Evolutionary conservation across 2,113 vertebrate species (phyloP).

Genomic region (Forbesichthys agassizii): DNA sequence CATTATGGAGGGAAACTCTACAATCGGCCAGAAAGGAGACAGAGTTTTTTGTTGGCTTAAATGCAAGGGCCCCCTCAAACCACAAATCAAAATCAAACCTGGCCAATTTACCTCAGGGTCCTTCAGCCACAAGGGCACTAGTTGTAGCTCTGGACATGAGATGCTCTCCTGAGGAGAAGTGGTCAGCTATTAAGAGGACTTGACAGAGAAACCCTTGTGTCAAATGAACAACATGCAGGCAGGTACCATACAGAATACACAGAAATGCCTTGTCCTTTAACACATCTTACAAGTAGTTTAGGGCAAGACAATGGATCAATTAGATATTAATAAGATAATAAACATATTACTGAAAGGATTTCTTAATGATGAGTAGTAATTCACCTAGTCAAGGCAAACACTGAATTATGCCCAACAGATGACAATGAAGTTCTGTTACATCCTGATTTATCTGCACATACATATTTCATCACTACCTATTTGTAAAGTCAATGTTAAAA

Average conservation of each 20-base stretch:
- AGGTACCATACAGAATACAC: slow-evolving; percentile 22
- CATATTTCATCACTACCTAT: slow-evolving; percentile 3
- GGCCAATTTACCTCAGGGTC: slow-evolving; percentile 50
- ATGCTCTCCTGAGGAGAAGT: slow-evolving; percentile 47
- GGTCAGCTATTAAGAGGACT: slow-evolving; percentile 45
- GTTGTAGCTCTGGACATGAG: slow-evolving; percentile 33
- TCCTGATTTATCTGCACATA: too few relatives aligned
- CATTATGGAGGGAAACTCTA: slow-evolving; percentile 75
- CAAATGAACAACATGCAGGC: slow-evolving; percentile 52
- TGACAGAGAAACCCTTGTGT: slow-evolving; percentile 47
- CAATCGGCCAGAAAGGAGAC: slow-evolving; percentile 72
- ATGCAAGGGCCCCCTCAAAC: slow-evolving; percentile 49
- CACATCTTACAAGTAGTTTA: slow-evolving; percentile 15
- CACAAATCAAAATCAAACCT: slow-evolving; percentile 57
- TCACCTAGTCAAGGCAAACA: too few relatives aligned
- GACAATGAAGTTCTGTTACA: too few relatives aligned
- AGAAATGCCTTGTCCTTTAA: slow-evolving; percentile 20
- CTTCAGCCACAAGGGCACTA: slow-evolving; percentile 58
- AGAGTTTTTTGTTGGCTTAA: slow-evolving; percentile 73
- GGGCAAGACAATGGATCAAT: slow-evolving; percentile 8
- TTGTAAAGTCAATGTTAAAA: slow-evolving; percentile 15
- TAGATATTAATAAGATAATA: too few relatives aligned
- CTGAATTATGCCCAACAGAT: too few relatives aligned
- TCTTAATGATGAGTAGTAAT: too few relatives aligned
- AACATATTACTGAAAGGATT: too few relatives aligned